Evolutionary conservation across 1,140 invertebrate species (phyloP).

Genomic region (Meloidogyne floridensis): DNA sequence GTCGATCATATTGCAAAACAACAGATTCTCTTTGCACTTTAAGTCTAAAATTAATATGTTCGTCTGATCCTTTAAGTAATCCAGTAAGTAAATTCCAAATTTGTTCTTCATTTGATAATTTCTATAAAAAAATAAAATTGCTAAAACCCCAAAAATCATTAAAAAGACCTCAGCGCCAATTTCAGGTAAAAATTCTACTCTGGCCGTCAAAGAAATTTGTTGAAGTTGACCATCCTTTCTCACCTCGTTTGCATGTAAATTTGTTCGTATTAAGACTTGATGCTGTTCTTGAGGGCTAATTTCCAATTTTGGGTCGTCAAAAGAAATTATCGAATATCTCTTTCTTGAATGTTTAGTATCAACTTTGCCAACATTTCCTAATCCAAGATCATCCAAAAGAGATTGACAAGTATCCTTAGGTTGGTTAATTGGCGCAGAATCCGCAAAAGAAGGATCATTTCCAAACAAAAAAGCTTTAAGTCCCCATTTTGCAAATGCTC

Average conservation of each 20-base stretch:
- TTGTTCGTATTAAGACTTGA: slow-evolving; percentile 15
- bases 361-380: slow-evolving; percentile 3
- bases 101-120: slow-evolving; percentile 8
- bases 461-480: slow-evolving; percentile 12
- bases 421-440: background rate
- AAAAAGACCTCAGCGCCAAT: slow-evolving; percentile 11
- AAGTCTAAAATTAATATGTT: slow-evolving; percentile 4
- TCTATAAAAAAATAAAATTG: slow-evolving; percentile 10
- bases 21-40: background rate
- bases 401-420: slow-evolving; percentile 1
- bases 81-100: slow-evolving; percentile 17
- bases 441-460: background rate
- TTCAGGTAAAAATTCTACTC: slow-evolving; percentile 25
- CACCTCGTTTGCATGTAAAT: background rate
- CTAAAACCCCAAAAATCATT: background rate
- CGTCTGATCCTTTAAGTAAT: slow-evolving; percentile 16
- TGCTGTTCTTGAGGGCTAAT: background rate
- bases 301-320: background rate
- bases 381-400: slow-evolving; percentile 21
- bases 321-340: slow-evolving; percentile 13
- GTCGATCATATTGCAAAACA: background rate
- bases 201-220: background rate
- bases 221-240: background rate
- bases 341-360: background rate
- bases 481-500: slow-evolving; percentile 21